Evolutionary conservation across 2,888 invertebrate species (phyloP).

Genomic region (Phortica magna): DNA sequence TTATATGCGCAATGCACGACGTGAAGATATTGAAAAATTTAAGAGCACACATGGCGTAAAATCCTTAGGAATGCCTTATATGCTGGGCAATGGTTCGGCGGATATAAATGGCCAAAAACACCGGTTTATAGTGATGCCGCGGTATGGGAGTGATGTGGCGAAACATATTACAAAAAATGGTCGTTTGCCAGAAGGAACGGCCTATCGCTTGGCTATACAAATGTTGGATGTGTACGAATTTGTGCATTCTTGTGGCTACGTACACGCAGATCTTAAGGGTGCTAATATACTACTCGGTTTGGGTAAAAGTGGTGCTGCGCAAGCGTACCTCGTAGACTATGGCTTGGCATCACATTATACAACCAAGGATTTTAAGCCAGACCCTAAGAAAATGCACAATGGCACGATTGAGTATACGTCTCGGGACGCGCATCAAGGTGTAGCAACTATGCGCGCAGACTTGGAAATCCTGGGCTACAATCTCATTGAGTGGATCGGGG

Average conservation of each 20-base stretch:
- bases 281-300: conserved; percentile 92
- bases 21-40: conserved; percentile 66
- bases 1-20: conserved; percentile 87
- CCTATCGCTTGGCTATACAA: conserved; percentile 89
- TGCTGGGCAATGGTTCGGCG: conserved; percentile 90
- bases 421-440: conserved; percentile 96
- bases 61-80: conserved; percentile 77
- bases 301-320: conserved; percentile 82
- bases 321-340: conserved; percentile 94
- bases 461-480: conserved; percentile 96
- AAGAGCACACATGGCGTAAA: conserved; percentile 55
- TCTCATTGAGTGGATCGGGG: conserved; percentile 93
- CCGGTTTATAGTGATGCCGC: conserved; percentile 93
- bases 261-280: conserved; percentile 97
- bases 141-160: conserved; percentile 92
- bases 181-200: conserved; percentile 85
- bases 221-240: conserved; percentile 94
- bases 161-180: conserved; percentile 85
- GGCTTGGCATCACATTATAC: conserved; percentile 90
- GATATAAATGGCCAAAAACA: conserved; percentile 86
- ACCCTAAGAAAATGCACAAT: conserved; percentile 95
- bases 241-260: conserved; percentile 92
- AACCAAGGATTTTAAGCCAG: conserved; percentile 89
- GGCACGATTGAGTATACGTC: conserved; percentile 99
- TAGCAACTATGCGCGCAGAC: conserved; percentile 92